A percentile compares a stretch with the other conserved stretches of the same genome.
Conservation (phyloP, 1,140 invertebrate species). For the Matsumurasca onukii region DNA sequence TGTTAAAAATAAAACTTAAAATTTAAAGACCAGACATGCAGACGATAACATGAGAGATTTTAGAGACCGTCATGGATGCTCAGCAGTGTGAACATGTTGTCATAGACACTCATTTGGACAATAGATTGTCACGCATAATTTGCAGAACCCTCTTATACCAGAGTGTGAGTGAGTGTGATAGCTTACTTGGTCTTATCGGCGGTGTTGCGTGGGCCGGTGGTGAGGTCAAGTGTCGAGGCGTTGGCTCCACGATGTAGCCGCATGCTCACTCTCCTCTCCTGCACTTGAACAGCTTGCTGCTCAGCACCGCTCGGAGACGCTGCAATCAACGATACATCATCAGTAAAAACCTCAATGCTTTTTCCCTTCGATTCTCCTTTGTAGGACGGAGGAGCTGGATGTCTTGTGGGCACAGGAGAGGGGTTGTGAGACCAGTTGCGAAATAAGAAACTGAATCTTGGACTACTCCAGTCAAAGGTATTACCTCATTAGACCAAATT, state of each 20-base stretch:
- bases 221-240: conserved; percentile 33
- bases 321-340: conserved; percentile 9
- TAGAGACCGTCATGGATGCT: too few species aligned
- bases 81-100: too few species aligned
- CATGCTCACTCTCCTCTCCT: conserved; percentile 52
- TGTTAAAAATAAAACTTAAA: too few species aligned
- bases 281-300: conserved; percentile 43
- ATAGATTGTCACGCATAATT: too few species aligned
- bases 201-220: conserved; percentile 23
- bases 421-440: too few species aligned
- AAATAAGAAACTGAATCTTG: too few species aligned
- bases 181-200: conserved; percentile 17
- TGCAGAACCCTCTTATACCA: background rate
- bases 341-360: conserved; percentile 1
- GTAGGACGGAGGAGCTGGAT: background rate
- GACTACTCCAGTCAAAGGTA: too few species aligned
- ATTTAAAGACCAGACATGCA: too few species aligned
- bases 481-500: too few species aligned
- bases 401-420: background rate
- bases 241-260: conserved; percentile 48
- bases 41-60: too few species aligned
- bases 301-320: conserved; percentile 25
- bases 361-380: background rate
- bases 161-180: background rate
- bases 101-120: too few species aligned